These are phyloP conservation scores for Squalus acanthias DNA, from an alignment of 2,797 vertebrate genomes.

Conservation along the genomic window DNA sequence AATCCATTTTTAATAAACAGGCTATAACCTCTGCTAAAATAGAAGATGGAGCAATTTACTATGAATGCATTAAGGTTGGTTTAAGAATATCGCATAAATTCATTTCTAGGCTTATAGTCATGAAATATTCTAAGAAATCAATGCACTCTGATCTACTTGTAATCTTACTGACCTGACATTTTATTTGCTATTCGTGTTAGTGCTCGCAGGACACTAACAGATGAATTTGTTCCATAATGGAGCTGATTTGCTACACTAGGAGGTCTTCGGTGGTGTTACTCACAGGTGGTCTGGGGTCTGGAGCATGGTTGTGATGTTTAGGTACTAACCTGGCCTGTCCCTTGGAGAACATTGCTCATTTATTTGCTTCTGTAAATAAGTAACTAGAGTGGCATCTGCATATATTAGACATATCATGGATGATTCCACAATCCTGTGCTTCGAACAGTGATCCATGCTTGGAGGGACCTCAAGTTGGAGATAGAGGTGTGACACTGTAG, in stretches of 20 bases:
- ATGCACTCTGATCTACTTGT: neutral
- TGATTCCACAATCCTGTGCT: too few relatives aligned
- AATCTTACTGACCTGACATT: neutral
- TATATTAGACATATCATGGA: too few relatives aligned
- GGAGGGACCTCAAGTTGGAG: too few relatives aligned
- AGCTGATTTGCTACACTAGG: neutral
- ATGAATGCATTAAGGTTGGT: neutral
- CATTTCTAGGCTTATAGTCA: neutral
- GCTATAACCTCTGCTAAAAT: neutral
- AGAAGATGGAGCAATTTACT: neutral
- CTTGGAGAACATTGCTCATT: too few relatives aligned
- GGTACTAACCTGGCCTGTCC: too few relatives aligned
- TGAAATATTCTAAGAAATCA: neutral
- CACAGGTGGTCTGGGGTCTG: too few relatives aligned
- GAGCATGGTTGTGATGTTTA: too few relatives aligned
- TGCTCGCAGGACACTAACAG: neutral
- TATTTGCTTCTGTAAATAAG: too few relatives aligned
- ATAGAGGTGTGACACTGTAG: too few relatives aligned
- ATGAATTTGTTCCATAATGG: neutral
- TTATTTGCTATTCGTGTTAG: neutral
- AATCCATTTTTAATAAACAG: neutral
- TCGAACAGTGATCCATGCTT: too few relatives aligned
- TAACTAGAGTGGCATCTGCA: too few relatives aligned
- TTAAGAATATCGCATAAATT: neutral
- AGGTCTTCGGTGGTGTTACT: too few relatives aligned